phyloP scores from a whole-genome alignment of 2,113 vertebrate species.

The Bubo bubo region DNA sequence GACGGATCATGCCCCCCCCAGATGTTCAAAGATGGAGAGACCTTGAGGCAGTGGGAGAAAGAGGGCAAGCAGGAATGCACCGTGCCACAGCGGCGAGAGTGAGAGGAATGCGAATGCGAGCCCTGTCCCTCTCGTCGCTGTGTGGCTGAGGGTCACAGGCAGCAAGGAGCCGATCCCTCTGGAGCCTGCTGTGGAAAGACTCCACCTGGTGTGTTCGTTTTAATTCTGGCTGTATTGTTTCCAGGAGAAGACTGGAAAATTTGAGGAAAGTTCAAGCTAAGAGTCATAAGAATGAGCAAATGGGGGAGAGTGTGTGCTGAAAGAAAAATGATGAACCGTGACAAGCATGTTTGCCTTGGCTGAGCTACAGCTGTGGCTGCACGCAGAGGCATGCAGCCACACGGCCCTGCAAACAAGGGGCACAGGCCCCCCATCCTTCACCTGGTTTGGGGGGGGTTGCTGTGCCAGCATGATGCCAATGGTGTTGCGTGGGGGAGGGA shows the following conservation, averaged over 20 bases:
- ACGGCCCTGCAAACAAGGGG: accelerated
- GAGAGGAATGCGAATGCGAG: neutral
- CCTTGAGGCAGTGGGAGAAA: neutral
- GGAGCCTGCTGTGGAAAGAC: neutral
- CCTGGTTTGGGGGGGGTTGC: neutral
- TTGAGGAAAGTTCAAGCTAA: neutral
- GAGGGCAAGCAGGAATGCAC: neutral
- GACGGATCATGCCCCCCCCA: neutral
- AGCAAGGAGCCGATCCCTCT: neutral
- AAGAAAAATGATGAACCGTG: neutral
- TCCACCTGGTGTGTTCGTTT: neutral
- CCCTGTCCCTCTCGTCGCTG: accelerated
- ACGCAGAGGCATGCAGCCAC: accelerated
- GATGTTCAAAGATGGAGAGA: conserved; percentile 10
- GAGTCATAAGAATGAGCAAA: neutral
- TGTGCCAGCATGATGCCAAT: neutral
- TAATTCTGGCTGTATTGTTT: neutral
- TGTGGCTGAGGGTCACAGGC: neutral
- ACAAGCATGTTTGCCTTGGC: conserved; percentile 32
- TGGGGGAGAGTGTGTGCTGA: neutral
- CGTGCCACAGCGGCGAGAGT: neutral
- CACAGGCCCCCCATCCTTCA: neutral
- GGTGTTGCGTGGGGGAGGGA: neutral
- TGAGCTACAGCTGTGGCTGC: neutral
- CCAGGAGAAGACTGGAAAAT: conserved; percentile 16